phyloP scores from a whole-genome alignment of 2,888 invertebrate species.

The Camponotus fellah region DNA sequence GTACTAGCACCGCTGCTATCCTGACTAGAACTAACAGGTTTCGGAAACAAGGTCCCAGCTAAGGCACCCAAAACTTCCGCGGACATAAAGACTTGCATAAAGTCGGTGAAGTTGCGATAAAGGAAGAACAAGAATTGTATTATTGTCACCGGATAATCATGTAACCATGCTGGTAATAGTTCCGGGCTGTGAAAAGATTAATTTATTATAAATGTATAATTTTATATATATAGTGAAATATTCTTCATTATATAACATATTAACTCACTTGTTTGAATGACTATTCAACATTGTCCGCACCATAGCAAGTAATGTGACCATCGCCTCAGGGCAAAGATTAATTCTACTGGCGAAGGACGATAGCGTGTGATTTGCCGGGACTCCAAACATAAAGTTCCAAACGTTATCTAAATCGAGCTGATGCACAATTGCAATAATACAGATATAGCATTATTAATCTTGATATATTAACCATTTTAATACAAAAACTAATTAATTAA shows the following conservation, averaged over 20 bases:
- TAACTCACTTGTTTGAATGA: conserved; percentile 85
- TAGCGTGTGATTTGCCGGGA: conserved; percentile 87
- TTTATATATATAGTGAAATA: not conserved
- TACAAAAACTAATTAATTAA: not conserved
- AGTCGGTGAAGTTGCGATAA: conserved; percentile 98
- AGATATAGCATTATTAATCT: not conserved
- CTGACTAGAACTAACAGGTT: conserved; percentile 88
- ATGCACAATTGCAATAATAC: conserved; percentile 38
- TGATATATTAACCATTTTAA: not conserved
- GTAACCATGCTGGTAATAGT: conserved; percentile 91
- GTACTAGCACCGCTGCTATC: conserved; percentile 94
- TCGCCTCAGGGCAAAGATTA: conserved; percentile 96
- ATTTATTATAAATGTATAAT: conserved; percentile 9
- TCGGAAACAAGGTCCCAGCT: conserved; percentile 94
- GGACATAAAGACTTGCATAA: conserved; percentile 96
- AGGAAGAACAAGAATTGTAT: conserved; percentile 97
- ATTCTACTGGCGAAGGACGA: conserved; percentile 91
- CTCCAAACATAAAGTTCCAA: conserved; percentile 98
- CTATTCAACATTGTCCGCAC: conserved; percentile 91
- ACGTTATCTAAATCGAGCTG: conserved; percentile 92
- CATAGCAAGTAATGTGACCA: conserved; percentile 94
- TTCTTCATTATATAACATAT: not conserved
- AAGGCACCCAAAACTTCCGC: conserved; percentile 95
- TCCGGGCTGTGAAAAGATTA: conserved; percentile 85
- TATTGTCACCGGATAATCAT: conserved; percentile 93